A percentile compares a stretch with the other conserved stretches of the same genome.
Conservation (phyloP, 2,797 vertebrate species). For the Melanotaenia maccullochi region DNA sequence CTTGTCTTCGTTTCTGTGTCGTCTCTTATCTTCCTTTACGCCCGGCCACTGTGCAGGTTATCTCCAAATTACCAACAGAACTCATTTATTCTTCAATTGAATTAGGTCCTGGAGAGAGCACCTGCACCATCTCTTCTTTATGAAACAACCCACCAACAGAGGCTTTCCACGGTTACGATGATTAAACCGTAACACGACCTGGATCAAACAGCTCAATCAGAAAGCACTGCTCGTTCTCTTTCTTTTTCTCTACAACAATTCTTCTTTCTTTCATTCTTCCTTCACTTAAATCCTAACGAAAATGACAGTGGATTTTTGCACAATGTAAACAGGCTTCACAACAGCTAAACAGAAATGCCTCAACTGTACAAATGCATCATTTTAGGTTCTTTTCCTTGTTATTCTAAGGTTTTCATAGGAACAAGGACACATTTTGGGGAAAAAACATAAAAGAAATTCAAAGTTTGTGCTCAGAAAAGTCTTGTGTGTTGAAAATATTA, state of each 20-base stretch:
- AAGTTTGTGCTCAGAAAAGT: neutral
- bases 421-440: neutral
- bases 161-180: slow-evolving; percentile 54
- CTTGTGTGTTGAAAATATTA: slow-evolving; percentile 4
- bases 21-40: slow-evolving; percentile 79
- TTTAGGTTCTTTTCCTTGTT: slow-evolving; percentile 14
- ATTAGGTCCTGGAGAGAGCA: slow-evolving; percentile 73
- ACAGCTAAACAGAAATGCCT: slow-evolving; percentile 13
- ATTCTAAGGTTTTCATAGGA: slow-evolving; percentile 1
- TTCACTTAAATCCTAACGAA: slow-evolving; percentile 13
- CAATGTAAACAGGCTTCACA: slow-evolving; percentile 1
- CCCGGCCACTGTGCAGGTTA: slow-evolving; percentile 79
- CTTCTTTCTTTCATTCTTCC: slow-evolving; percentile 12
- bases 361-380: neutral
- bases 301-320: slow-evolving; percentile 19
- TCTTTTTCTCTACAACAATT: slow-evolving; percentile 50
- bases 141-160: slow-evolving; percentile 61
- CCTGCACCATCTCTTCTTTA: slow-evolving; percentile 64
- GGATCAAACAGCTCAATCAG: slow-evolving; percentile 75
- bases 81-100: slow-evolving; percentile 87
- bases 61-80: slow-evolving; percentile 85
- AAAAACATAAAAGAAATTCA: neutral
- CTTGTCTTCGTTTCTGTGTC: slow-evolving; percentile 78
- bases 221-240: slow-evolving; percentile 42
- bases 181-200: slow-evolving; percentile 66